phyloP scores from a whole-genome alignment of 35 echinoderm and acorn worm genomes.

The Eucidaris tribuloides region DNA sequence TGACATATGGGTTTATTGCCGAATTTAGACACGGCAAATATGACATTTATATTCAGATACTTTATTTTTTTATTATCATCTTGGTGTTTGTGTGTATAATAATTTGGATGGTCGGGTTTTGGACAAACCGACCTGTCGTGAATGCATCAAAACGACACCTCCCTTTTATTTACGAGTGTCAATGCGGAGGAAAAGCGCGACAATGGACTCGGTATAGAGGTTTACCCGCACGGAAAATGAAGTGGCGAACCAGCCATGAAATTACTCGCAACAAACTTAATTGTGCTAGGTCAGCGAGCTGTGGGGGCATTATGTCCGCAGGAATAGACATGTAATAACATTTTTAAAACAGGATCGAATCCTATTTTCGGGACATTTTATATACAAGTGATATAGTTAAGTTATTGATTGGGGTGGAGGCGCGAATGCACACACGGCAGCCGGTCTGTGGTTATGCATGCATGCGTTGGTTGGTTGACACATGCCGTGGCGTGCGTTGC shows the following conservation, averaged over 20 bases:
- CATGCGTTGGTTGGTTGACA: no score
- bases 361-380: conserved; percentile 6
- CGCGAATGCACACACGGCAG: no score
- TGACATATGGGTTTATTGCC: neutral
- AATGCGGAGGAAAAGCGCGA: neutral
- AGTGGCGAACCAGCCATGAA: neutral
- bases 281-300: conserved; percentile 7
- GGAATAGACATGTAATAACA: conserved; percentile 10
- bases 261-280: conserved; percentile 16
- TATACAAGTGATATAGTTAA: neutral
- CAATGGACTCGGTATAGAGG: neutral
- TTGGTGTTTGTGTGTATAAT: no score
- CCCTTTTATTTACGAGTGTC: no score
- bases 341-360: conserved; percentile 32
- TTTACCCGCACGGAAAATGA: conserved; percentile 20
- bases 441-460: no score
- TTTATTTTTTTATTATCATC: conserved; percentile 24
- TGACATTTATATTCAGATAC: neutral
- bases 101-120: no score
- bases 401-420: no score
- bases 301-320: conserved; percentile 1
- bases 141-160: no score
- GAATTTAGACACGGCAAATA: conserved; percentile 25
- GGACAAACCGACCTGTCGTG: no score
- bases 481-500: no score